phyloP scores from a whole-genome alignment of 2,888 invertebrate genomes.

The Sturmia bella region DNA sequence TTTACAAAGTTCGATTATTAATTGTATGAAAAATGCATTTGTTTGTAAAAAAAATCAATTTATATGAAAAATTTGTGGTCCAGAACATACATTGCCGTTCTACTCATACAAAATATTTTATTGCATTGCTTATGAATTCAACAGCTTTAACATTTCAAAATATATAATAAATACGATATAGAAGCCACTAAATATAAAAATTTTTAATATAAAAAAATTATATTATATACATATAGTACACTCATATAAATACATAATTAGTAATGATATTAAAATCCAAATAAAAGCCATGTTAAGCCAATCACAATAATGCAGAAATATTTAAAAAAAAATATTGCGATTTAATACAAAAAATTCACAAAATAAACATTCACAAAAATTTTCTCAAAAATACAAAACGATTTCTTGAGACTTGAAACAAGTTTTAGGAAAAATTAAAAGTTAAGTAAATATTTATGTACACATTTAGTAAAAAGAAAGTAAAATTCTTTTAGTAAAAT shows the following conservation, averaged over 20 bases:
- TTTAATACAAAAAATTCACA: neutral
- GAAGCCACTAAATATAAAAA: neutral
- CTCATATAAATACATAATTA: too few species aligned
- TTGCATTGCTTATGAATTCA: too few species aligned
- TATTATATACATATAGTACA: neutral
- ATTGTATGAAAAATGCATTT: too few species aligned
- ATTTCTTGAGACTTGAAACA: constrained; percentile 3
- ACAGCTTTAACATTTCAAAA: neutral
- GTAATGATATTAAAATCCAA: too few species aligned
- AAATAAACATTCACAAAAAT: constrained; percentile 20
- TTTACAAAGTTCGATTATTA: too few species aligned
- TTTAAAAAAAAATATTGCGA: constrained; percentile 1
- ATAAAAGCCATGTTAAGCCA: neutral
- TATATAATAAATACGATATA: neutral
- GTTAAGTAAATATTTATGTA: too few species aligned
- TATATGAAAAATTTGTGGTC: too few species aligned
- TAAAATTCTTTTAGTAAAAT: neutral
- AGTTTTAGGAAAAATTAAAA: neutral
- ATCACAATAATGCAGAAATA: constrained; percentile 2
- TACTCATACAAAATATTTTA: too few species aligned
- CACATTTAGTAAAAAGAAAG: neutral
- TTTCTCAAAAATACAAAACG: neutral
- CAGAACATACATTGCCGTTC: too few species aligned
- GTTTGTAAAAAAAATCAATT: too few species aligned
- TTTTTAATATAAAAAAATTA: too few species aligned